A percentile compares a stretch with the other conserved stretches of the same genome.
Conservation (phyloP, 1,140 invertebrate genomes). For the Drosophila ambigua region DNA sequence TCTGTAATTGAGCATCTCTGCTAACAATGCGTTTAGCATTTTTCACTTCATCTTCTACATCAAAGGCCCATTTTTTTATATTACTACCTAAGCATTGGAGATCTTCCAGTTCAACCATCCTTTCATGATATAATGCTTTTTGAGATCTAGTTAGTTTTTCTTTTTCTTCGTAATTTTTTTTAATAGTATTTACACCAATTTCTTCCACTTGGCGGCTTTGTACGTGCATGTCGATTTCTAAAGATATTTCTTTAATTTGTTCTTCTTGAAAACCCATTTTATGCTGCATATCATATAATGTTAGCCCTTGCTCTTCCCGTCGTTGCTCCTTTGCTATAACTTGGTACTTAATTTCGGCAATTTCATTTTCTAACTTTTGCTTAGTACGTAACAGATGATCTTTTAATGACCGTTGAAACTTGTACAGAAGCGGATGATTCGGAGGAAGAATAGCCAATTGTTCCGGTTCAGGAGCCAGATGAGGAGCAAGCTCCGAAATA, state of each 20-base stretch:
- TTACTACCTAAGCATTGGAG: constrained; percentile 82
- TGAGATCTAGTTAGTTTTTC: constrained; percentile 77
- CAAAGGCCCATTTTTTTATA: constrained; percentile 85
- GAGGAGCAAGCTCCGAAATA: constrained; percentile 10
- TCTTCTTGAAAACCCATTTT: constrained; percentile 85
- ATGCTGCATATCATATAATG: constrained; percentile 84
- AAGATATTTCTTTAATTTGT: constrained; percentile 84
- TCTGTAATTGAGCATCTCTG: constrained; percentile 84
- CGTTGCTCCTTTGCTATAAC: constrained; percentile 84
- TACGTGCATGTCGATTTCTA: constrained; percentile 83
- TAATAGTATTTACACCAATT: constrained; percentile 64
- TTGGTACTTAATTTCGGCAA: constrained; percentile 85
- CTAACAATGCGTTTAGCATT: constrained; percentile 85
- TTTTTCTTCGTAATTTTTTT: constrained; percentile 81
- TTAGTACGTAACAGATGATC: constrained; percentile 86
- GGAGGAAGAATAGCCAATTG: constrained; percentile 77
- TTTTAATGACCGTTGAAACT: constrained; percentile 87
- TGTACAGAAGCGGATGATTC: constrained; percentile 87
- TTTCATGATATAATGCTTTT: constrained; percentile 79
- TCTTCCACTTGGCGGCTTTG: constrained; percentile 83
- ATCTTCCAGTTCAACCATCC: constrained; percentile 83
- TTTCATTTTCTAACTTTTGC: constrained; percentile 85
- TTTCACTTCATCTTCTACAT: constrained; percentile 84
- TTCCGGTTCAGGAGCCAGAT: constrained; percentile 43
- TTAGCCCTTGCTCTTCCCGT: constrained; percentile 83